Percentiles rank a stretch among this genome's conserved stretches.
phyloP scores from a whole-genome alignment of 2,888 invertebrate genomes.

The Xylota sylvarum region DNA sequence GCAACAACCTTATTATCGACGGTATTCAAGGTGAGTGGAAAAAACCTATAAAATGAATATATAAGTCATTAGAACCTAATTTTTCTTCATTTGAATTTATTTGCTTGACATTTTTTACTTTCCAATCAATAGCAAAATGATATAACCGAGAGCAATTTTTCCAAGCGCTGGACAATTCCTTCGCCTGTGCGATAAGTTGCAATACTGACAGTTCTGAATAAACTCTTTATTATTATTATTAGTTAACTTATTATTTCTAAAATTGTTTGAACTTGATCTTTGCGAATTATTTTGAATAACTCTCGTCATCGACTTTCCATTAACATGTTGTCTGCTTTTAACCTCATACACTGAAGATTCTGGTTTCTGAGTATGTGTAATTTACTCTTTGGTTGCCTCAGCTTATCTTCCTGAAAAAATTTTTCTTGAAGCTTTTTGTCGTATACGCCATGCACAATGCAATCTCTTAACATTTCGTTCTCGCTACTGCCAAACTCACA shows the following conservation, averaged over 20 bases:
- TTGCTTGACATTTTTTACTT: slow-evolving; percentile 16
- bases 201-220: slow-evolving; percentile 5
- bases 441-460: too few relatives aligned
- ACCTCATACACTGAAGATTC: too few relatives aligned
- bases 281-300: slow-evolving; percentile 2
- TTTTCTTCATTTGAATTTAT: slow-evolving; percentile 3
- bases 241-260: slow-evolving; percentile 15
- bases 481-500: too few relatives aligned
- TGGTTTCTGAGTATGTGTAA: too few relatives aligned
- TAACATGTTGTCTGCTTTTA: too few relatives aligned
- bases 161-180: slow-evolving; percentile 7
- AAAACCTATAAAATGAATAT: slow-evolving; percentile 4
- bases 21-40: too few relatives aligned
- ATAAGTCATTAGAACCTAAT: neutral
- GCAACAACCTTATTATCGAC: too few relatives aligned
- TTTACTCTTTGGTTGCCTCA: too few relatives aligned
- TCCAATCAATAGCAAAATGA: slow-evolving; percentile 10
- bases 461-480: too few relatives aligned
- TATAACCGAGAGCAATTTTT: slow-evolving; percentile 19
- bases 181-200: slow-evolving; percentile 6
- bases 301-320: too few relatives aligned
- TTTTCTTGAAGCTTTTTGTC: too few relatives aligned
- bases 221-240: neutral
- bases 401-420: too few relatives aligned
- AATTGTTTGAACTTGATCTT: slow-evolving; percentile 2